A percentile compares a stretch with the other conserved stretches of the same genome.
Conservation (phyloP, 2,888 invertebrate species). For the Dryocosmus kuriphilus region DNA sequence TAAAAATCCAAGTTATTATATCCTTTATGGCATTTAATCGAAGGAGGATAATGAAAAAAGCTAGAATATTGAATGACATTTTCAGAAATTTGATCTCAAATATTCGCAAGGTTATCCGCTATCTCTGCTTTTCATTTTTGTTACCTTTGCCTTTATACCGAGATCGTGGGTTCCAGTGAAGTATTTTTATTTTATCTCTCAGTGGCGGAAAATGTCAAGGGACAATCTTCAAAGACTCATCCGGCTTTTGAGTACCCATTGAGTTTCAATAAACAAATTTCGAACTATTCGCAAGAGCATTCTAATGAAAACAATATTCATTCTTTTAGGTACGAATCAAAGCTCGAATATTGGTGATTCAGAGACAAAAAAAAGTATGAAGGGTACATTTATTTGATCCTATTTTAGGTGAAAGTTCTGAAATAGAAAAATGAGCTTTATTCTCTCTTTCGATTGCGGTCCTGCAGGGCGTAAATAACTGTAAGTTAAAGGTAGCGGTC, state of each 20-base stretch:
- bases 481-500: slow-evolving; percentile 40
- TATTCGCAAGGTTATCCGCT: neutral
- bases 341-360: no score
- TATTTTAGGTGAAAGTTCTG: neutral
- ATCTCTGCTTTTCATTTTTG: neutral
- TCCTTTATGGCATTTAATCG: neutral
- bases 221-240: slow-evolving; percentile 19
- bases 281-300: neutral
- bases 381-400: no score
- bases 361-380: no score
- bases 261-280: slow-evolving; percentile 9
- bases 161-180: neutral
- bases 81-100: slow-evolving; percentile 1
- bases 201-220: neutral
- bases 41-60: neutral
- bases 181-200: neutral
- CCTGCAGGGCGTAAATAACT: slow-evolving; percentile 41
- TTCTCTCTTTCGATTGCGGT: neutral
- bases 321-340: no score
- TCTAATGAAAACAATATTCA: neutral
- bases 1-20: neutral
- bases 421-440: slow-evolving; percentile 16
- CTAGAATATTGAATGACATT: neutral
- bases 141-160: neutral
- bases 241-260: slow-evolving; percentile 1